phyloP scores from a whole-genome alignment of 2,797 vertebrate genomes.

The Margarornis squamiger region DNA sequence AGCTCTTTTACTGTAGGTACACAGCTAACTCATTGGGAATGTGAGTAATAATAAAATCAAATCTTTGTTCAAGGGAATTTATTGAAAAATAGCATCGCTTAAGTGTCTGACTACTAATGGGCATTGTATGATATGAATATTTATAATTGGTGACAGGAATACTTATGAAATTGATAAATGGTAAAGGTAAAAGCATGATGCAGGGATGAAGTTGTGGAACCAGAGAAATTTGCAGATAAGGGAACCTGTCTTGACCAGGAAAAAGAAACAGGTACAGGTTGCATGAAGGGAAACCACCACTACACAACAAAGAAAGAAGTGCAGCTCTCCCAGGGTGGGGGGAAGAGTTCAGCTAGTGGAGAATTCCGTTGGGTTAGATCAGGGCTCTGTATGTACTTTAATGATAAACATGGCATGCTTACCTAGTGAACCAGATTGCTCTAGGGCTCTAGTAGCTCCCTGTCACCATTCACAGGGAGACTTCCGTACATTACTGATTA shows the following conservation, averaged over 20 bases:
- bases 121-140: neutral
- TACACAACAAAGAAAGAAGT: neutral
- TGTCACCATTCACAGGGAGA: neutral
- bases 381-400: neutral
- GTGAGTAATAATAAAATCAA: neutral
- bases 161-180: neutral
- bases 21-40: neutral
- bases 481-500: neutral
- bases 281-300: neutral
- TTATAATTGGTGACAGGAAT: neutral
- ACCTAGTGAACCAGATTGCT: neutral
- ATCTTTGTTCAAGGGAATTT: neutral
- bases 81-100: neutral
- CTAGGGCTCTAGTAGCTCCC: neutral
- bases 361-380: neutral
- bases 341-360: neutral
- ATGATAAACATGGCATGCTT: neutral
- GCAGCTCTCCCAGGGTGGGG: neutral
- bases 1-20: neutral
- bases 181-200: neutral
- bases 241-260: neutral
- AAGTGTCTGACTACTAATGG: neutral
- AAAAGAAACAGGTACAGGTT: neutral
- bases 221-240: neutral
- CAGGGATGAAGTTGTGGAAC: neutral